Evolutionary conservation across 2,888 invertebrate species (phyloP).

Genomic region (Napeogenes inachia): DNA sequence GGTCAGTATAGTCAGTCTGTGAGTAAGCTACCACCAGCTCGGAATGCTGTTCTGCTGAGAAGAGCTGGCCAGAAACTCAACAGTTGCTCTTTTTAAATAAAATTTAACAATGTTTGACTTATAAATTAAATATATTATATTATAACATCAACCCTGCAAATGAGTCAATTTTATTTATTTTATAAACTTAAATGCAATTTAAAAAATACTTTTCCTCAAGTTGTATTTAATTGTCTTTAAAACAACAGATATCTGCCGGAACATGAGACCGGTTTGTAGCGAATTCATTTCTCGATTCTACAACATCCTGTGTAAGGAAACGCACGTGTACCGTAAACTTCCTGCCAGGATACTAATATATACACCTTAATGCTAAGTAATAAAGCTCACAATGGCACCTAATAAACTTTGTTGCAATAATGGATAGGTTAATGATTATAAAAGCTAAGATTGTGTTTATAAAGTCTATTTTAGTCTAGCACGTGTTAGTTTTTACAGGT

Average conservation of each 20-base stretch:
- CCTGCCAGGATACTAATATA: conserved; percentile 42
- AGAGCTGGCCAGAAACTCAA: no score
- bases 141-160: no score
- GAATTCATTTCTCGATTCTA: conserved; percentile 54
- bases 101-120: no score
- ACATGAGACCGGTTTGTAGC: conserved; percentile 27
- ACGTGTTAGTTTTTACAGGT: not conserved
- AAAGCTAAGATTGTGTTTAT: not conserved
- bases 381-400: conserved; percentile 13
- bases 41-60: no score
- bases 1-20: no score
- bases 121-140: no score
- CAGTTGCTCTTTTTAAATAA: no score
- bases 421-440: not conserved
- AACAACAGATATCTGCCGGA: conserved; percentile 11
- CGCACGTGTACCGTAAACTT: conserved; percentile 72
- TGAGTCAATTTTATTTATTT: no score
- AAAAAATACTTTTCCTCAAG: no score
- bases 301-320: conserved; percentile 73
- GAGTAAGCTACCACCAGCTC: no score
- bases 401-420: conserved; percentile 4
- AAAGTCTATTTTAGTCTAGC: not conserved
- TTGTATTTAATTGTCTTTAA: conserved; percentile 6
- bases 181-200: no score
- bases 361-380: conserved; percentile 8